Base-by-base conservation (phyloP, 2,797 vertebrate species). In the Cyprinella venusta region DNA sequence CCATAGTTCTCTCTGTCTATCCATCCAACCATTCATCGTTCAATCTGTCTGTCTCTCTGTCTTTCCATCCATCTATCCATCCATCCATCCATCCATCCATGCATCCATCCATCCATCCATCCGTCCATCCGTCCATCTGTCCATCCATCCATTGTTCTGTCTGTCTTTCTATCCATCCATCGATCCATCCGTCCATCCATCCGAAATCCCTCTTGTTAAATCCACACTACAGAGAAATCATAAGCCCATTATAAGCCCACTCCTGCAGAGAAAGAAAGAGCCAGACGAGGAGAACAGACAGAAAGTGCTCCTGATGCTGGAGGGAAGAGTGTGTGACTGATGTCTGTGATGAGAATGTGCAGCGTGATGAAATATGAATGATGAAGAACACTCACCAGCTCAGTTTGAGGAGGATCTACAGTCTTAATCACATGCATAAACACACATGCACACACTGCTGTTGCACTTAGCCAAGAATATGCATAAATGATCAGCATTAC, bases 361-460 rank as follows among this genome's bases (percentile, higher is more conserved):
- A 59, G 81, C 16, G 3, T 80, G 56, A 80, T 81, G 82, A 83
- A 88, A 81, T 79, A 81, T 83, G 68, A 85, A 85, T 81, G 74
- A 63, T 81, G 74, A 75, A 38, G 16, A 59, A n/a, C 50, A 50
- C 64, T 81, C 65, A 68, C 63, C 77, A 81, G 24, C 63, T 77
- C 59, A 45, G 50, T 76, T 15, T 42, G 30, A 69, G n/a, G 78
- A 56, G 6, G n/a, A 33, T 2, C n/a, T 76, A 42, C 8, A 26
- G 38, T 56, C 72, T 65, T 74, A 64, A 50, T 78, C 65, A 30
- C 33, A 52, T 50, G 54, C 65, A 83, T 16, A 68, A n/a, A 26
- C 56, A 59, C 61, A 24, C 33, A 80, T 45, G 21, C 54, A 65
- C 38, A 42, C 0, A 0, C 54, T 64, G 30, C 68, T 72, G 56